phyloP scores from a whole-genome alignment of 2,888 invertebrate genomes.

The Theodoxus fluviatilis region DNA sequence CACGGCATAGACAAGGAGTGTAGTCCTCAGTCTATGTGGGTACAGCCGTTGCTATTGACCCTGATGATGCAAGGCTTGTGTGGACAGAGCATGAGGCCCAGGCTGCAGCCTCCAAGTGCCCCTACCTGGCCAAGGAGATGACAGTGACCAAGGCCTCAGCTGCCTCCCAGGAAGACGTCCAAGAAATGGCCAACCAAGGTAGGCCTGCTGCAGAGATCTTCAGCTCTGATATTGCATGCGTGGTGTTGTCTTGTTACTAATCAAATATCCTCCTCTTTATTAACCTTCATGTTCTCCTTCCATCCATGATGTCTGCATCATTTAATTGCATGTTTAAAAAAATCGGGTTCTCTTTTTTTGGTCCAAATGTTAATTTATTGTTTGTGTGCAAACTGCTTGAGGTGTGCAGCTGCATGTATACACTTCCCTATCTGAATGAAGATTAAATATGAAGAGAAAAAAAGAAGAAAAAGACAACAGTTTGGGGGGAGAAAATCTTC shows the following conservation, averaged over 20 bases:
- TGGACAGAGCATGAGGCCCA: constrained; percentile 19
- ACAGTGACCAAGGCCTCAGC: constrained; percentile 31
- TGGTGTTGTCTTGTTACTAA: no score
- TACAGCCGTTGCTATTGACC: neutral
- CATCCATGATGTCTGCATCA: no score
- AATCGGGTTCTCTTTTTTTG: neutral
- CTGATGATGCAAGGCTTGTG: neutral
- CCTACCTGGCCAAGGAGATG: constrained; percentile 43
- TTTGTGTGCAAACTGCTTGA: neutral
- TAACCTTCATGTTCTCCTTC: no score
- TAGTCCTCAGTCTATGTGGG: constrained; percentile 4
- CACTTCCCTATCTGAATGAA: no score
- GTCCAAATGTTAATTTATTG: neutral
- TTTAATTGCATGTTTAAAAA: no score
- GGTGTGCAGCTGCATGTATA: neutral
- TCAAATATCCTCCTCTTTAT: no score
- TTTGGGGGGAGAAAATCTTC: no score
- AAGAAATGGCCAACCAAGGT: constrained; percentile 26
- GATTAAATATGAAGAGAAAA: no score
- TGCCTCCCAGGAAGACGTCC: constrained; percentile 35
- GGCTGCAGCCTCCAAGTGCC: constrained; percentile 42
- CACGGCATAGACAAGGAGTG: neutral
- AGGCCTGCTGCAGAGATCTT: no score
- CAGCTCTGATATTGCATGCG: no score
- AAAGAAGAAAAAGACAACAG: no score